Evolutionary conservation across 2,113 vertebrate genomes (phyloP).

Genomic region (Myrmecophaga tridactyla): DNA sequence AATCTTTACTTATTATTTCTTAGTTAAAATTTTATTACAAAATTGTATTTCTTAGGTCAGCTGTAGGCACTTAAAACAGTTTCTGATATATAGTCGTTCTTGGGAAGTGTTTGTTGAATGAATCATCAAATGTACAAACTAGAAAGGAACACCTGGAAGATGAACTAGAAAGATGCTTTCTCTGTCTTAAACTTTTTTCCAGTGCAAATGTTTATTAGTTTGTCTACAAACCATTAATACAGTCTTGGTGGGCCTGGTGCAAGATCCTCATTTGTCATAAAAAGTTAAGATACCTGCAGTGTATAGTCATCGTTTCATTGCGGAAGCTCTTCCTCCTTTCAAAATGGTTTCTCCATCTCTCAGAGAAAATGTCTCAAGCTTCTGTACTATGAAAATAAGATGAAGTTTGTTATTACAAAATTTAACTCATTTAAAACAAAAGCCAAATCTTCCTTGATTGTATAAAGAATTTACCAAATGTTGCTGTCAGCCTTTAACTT

Average conservation of each 20-base stretch:
- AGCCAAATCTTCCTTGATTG: neutral
- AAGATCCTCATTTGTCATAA: neutral
- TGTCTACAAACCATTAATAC: neutral
- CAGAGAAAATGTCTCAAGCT: neutral
- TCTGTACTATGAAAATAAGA: constrained; percentile 23
- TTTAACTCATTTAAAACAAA: neutral
- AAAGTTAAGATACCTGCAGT: neutral
- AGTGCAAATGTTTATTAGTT: neutral
- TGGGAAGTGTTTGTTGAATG: neutral
- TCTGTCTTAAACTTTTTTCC: neutral
- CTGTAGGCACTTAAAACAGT: neutral
- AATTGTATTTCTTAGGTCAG: neutral
- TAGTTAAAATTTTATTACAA: neutral
- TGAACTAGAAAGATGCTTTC: neutral
- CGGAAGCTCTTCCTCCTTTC: neutral
- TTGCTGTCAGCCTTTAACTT: neutral
- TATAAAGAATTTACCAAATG: neutral
- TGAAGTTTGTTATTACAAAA: constrained; percentile 40
- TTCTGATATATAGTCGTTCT: neutral
- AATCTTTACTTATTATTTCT: neutral
- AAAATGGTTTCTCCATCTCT: neutral
- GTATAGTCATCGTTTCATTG: neutral
- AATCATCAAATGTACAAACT: neutral
- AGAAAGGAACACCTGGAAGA: constrained; percentile 9
- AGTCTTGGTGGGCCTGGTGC: neutral